Conservation (phyloP, 2,888 invertebrate species). For the Cristatella mucedo region DNA sequence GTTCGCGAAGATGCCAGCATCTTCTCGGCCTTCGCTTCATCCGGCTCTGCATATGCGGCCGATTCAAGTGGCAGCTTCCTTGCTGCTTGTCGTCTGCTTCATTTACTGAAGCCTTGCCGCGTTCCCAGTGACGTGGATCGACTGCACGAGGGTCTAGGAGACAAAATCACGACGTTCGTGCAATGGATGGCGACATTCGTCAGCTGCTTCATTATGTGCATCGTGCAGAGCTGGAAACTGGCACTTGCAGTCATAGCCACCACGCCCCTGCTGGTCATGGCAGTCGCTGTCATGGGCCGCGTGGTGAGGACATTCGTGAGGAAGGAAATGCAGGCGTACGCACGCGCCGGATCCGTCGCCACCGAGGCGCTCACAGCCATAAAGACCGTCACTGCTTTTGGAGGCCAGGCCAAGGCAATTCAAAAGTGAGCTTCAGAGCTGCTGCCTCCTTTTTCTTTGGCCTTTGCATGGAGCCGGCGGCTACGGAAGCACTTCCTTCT, state of each 20-base stretch:
- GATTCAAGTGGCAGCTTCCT: too few relatives aligned
- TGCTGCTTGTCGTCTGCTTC: slow-evolving; percentile 54
- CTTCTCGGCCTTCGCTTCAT: too few relatives aligned
- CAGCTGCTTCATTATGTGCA: slow-evolving; percentile 48
- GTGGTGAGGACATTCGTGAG: slow-evolving; percentile 34
- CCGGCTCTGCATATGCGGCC: too few relatives aligned
- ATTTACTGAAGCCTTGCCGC: slow-evolving; percentile 51
- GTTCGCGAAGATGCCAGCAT: slow-evolving; percentile 5
- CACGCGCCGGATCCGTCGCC: slow-evolving; percentile 42
- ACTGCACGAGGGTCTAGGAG: slow-evolving; percentile 42
- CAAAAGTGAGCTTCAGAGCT: slow-evolving; percentile 28
- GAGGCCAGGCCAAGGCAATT: slow-evolving; percentile 34
- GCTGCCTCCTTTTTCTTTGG: too few relatives aligned
- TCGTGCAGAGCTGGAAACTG: slow-evolving; percentile 62
- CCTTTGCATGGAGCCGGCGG: too few relatives aligned
- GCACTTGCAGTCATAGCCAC: slow-evolving; percentile 58
- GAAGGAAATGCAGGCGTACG: slow-evolving; percentile 45
- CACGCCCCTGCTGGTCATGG: slow-evolving; percentile 57
- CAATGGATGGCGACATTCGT: slow-evolving; percentile 39
- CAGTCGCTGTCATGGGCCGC: slow-evolving; percentile 58
- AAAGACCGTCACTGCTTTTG: slow-evolving; percentile 37
- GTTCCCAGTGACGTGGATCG: slow-evolving; percentile 43
- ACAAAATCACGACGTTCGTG: slow-evolving; percentile 40
- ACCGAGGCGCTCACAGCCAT: slow-evolving; percentile 37
- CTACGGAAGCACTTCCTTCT: too few relatives aligned